phyloP scores from a whole-genome alignment of 1,140 invertebrate species.

The Zaprionus ghesquierei region DNA sequence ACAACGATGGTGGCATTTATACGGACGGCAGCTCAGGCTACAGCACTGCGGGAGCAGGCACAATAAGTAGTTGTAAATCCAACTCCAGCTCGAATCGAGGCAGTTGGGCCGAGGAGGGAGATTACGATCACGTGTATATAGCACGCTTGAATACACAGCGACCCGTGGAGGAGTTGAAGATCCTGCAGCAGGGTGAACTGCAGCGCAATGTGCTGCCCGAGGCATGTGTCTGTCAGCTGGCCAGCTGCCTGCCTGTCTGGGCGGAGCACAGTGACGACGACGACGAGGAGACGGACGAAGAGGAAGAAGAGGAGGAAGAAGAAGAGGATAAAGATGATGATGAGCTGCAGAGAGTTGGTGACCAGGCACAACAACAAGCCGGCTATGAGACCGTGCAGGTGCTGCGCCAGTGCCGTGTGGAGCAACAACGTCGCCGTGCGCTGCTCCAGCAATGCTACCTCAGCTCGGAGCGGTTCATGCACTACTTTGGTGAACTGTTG shows the following conservation, averaged over 20 bases:
- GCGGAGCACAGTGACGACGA: slow-evolving; percentile 76
- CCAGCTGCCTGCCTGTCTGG: slow-evolving; percentile 54
- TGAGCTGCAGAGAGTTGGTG: slow-evolving; percentile 80
- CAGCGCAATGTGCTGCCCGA: slow-evolving; percentile 63
- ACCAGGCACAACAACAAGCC: slow-evolving; percentile 25
- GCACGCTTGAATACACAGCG: slow-evolving; percentile 63
- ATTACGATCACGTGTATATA: slow-evolving; percentile 76
- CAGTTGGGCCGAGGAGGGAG: slow-evolving; percentile 18
- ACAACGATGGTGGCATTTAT: slow-evolving; percentile 29
- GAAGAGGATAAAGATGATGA: slow-evolving; percentile 76
- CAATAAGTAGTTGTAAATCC: not conserved
- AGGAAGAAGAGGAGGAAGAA: slow-evolving; percentile 82
- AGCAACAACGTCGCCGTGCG: slow-evolving; percentile 82
- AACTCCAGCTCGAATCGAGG: not conserved
- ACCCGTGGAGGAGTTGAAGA: slow-evolving; percentile 56
- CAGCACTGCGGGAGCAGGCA: slow-evolving; percentile 45
- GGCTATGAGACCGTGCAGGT: slow-evolving; percentile 66
- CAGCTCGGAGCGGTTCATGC: slow-evolving; percentile 86
- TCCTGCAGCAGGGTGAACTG: slow-evolving; percentile 14
- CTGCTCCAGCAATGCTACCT: slow-evolving; percentile 83
- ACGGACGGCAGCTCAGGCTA: slow-evolving; percentile 70
- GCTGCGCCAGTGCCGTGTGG: slow-evolving; percentile 73
- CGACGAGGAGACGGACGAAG: slow-evolving; percentile 49
- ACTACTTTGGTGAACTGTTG: slow-evolving; percentile 86
- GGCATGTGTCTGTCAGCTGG: slow-evolving; percentile 54